These are phyloP conservation scores for Erannis defoliaria DNA, from an alignment of 2,888 invertebrate species.

Conservation along the genomic window DNA sequence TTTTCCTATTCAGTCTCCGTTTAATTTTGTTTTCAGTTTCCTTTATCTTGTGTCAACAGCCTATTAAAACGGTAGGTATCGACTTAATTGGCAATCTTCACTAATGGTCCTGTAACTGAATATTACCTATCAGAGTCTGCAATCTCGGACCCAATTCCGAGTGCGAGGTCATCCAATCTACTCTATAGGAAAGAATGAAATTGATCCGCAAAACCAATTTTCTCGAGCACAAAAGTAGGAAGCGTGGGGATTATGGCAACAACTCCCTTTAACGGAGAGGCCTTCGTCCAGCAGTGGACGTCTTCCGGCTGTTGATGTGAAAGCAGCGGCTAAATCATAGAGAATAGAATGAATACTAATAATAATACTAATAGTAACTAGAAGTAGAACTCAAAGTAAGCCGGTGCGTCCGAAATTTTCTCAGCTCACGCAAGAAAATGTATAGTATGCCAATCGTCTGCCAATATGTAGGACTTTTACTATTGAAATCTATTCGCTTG, in stretches of 20 bases:
- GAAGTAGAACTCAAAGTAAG: neutral
- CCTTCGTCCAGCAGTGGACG: too few species aligned
- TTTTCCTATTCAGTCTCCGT: neutral
- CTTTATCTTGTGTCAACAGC: constrained; percentile 3
- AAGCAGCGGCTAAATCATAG: too few species aligned
- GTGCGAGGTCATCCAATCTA: constrained; percentile 47
- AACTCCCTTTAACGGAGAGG: too few species aligned
- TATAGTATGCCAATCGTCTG: too few species aligned
- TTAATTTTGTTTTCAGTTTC: neutral
- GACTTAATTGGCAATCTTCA: constrained; percentile 24
- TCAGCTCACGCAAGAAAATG: too few species aligned
- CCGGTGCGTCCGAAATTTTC: too few species aligned
- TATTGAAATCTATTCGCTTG: too few species aligned
- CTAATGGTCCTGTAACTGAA: constrained; percentile 17
- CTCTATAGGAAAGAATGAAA: constrained; percentile 38
- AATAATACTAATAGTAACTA: too few species aligned
- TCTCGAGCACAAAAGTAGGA: constrained; percentile 46
- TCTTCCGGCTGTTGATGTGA: too few species aligned
- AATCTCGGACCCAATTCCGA: constrained; percentile 50
- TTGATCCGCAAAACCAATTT: constrained; percentile 54
- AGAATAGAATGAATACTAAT: too few species aligned
- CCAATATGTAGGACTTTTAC: too few species aligned
- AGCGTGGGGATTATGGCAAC: too few species aligned
- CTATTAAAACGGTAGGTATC: neutral
- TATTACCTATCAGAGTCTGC: constrained; percentile 36